A percentile compares a stretch with the other conserved stretches of the same genome.
Conservation (phyloP, 1,140 invertebrate genomes). For the Maconellicoccus hirsutus region DNA sequence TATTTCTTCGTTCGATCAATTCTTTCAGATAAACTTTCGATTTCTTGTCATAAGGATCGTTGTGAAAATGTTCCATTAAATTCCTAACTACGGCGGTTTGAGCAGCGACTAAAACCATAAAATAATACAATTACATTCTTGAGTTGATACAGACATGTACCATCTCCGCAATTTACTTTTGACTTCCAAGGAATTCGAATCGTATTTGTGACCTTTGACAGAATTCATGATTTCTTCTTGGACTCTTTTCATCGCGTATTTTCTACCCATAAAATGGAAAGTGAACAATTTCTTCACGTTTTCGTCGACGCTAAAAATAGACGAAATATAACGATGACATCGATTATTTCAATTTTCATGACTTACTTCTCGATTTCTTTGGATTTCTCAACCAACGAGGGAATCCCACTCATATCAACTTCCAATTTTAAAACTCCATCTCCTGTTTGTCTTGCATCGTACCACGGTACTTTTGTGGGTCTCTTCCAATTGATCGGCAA, state of each 20-base stretch:
- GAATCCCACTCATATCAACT: conserved; percentile 35
- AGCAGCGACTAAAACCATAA: conserved; percentile 40
- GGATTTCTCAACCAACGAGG: conserved; percentile 36
- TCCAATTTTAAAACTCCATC: conserved; percentile 39
- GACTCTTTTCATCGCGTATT: conserved; percentile 33
- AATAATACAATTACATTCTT: not conserved
- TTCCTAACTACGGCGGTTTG: conserved; percentile 43
- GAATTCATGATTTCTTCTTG: conserved; percentile 35
- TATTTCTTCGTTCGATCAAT: conserved; percentile 62
- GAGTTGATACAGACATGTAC: not conserved
- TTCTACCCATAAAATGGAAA: conserved; percentile 40
- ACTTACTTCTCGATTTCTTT: conserved; percentile 43
- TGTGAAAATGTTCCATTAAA: conserved; percentile 40
- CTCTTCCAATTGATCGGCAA: conserved; percentile 46
- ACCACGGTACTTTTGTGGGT: conserved; percentile 43
- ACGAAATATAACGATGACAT: no score
- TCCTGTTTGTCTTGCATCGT: conserved; percentile 43
- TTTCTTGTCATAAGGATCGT: conserved; percentile 39
- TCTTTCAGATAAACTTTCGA: conserved; percentile 49
- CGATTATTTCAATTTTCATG: conserved; percentile 12
- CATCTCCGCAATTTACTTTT: conserved; percentile 36
- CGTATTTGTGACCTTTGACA: conserved; percentile 44
- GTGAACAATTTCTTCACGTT: conserved; percentile 44
- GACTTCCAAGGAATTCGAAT: conserved; percentile 43
- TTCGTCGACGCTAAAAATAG: conserved; percentile 44